Evolutionary conservation across 2,888 invertebrate species (phyloP).

Genomic region (Aricia artaxerxes): DNA sequence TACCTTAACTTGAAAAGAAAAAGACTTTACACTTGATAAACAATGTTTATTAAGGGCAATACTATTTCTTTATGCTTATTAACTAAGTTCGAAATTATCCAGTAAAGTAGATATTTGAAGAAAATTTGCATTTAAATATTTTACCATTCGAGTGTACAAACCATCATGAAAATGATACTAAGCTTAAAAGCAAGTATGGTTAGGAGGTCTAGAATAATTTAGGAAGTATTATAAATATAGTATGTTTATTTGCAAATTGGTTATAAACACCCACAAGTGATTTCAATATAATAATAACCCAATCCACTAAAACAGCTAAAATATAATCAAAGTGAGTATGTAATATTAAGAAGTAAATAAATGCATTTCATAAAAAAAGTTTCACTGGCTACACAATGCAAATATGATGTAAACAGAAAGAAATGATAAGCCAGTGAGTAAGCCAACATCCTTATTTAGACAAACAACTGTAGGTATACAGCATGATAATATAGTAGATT

Average conservation of each 20-base stretch:
- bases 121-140: background rate
- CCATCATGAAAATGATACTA: slow-evolving; percentile 49
- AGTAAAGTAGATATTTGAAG: slow-evolving; percentile 32
- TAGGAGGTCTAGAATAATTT: slow-evolving; percentile 78
- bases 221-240: slow-evolving; percentile 73
- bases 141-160: slow-evolving; percentile 44
- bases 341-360: slow-evolving; percentile 48
- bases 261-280: slow-evolving; percentile 61
- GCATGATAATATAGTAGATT: slow-evolving; percentile 60
- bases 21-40: slow-evolving; percentile 75
- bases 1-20: slow-evolving; percentile 76
- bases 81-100: slow-evolving; percentile 27
- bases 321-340: slow-evolving; percentile 34
- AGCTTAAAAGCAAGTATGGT: slow-evolving; percentile 66
- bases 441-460: slow-evolving; percentile 21
- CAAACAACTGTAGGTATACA: slow-evolving; percentile 37
- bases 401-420: slow-evolving; percentile 22
- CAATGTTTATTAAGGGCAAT: slow-evolving; percentile 54
- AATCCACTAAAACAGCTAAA: slow-evolving; percentile 57
- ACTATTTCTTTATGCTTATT: slow-evolving; percentile 49
- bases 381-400: slow-evolving; percentile 24
- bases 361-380: slow-evolving; percentile 48
- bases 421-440: slow-evolving; percentile 32
- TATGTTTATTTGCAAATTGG: slow-evolving; percentile 63
- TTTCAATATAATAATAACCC: slow-evolving; percentile 58